phyloP scores from a whole-genome alignment of 2,113 vertebrate species.

The rabbit (Oryctolagus cuniculus) region DNA sequence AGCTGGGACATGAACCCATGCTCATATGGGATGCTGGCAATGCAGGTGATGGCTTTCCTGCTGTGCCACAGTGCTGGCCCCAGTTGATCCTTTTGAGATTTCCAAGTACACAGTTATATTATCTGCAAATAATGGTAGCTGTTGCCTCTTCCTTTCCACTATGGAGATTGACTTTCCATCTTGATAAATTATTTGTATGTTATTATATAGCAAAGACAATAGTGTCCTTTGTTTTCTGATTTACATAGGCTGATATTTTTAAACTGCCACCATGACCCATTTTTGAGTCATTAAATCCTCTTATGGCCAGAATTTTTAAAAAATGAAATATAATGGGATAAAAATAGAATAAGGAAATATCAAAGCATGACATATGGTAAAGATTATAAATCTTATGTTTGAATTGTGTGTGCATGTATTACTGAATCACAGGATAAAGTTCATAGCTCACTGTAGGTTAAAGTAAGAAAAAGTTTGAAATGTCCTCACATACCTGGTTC shows the following conservation, averaged over 20 bases:
- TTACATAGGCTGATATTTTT: constrained; percentile 39
- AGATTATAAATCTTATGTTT: background rate
- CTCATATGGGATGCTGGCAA: too few relatives aligned
- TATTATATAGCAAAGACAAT: constrained; percentile 25
- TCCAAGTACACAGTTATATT: background rate
- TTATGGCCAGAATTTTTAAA: background rate
- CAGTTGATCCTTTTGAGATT: background rate
- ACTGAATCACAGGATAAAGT: background rate
- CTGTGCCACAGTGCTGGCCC: too few relatives aligned
- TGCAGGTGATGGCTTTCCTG: too few relatives aligned
- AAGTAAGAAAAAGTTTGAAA: constrained; percentile 23
- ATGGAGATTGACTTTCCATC: constrained; percentile 1
- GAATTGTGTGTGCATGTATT: background rate
- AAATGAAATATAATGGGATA: constrained; percentile 12
- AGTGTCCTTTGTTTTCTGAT: constrained; percentile 43
- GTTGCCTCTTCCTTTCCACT: background rate
- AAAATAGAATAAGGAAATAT: constrained; percentile 14
- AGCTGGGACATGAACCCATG: too few relatives aligned
- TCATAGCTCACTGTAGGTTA: background rate
- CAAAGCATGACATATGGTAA: background rate
- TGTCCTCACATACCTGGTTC: background rate
- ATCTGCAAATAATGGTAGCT: background rate
- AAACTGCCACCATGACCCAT: background rate
- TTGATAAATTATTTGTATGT: background rate
- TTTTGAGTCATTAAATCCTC: background rate